phyloP scores from a whole-genome alignment of 92 coral and sea anemone species.

The Zoanthus solanderi region DNA sequence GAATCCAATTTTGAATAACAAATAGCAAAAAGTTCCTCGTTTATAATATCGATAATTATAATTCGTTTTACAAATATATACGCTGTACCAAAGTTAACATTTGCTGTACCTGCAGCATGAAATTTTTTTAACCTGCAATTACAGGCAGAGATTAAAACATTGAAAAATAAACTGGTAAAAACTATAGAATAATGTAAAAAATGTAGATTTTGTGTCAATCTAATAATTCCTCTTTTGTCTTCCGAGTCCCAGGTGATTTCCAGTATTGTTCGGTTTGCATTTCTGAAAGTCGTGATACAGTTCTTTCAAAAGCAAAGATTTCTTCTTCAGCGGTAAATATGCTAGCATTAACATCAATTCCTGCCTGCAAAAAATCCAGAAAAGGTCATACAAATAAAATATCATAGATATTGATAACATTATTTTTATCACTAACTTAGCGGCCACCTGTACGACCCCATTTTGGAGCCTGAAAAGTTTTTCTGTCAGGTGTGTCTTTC shows the following conservation, averaged over 20 bases:
- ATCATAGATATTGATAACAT: not conserved
- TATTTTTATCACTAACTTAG: not conserved
- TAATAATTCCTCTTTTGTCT: constrained; percentile 57
- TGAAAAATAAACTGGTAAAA: not conserved
- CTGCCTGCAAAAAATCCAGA: constrained; percentile 63
- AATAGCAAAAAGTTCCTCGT: too few relatives aligned
- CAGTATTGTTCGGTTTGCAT: constrained; percentile 98
- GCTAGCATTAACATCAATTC: constrained; percentile 79
- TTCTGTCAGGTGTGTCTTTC: too few relatives aligned
- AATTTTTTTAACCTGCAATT: not conserved
- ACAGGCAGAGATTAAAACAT: not conserved
- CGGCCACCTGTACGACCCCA: too few relatives aligned
- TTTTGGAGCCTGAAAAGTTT: too few relatives aligned
- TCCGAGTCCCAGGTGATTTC: constrained; percentile 78
- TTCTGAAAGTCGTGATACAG: constrained; percentile 92
- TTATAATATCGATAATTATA: too few relatives aligned
- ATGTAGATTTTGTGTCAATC: not conserved
- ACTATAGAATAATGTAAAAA: not conserved
- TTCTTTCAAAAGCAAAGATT: constrained; percentile 94
- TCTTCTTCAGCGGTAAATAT: constrained; percentile 99
- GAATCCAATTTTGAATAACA: too few relatives aligned
- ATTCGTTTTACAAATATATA: too few relatives aligned
- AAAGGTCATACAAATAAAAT: not conserved
- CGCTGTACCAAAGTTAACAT: too few relatives aligned
- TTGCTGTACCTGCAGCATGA: constrained; percentile 40